These are phyloP conservation scores for Motacilla tschutschensis DNA, from an alignment of 2,113 vertebrate genomes.

Conservation along the genomic window DNA sequence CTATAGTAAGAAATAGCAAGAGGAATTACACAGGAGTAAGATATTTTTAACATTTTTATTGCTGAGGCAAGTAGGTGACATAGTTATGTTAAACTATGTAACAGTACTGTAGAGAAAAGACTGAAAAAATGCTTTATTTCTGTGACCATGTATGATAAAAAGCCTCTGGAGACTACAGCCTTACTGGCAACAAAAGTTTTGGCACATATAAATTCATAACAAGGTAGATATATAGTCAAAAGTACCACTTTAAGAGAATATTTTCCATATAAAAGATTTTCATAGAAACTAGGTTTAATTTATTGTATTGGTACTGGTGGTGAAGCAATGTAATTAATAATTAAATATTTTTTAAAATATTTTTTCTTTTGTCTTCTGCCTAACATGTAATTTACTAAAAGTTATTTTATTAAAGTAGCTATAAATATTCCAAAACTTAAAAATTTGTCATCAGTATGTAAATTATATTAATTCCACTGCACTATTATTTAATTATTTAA, in stretches of 20 bases:
- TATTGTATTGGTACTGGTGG: background rate
- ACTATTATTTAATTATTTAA: background rate
- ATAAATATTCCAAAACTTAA: background rate
- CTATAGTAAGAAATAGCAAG: background rate
- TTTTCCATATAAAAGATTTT: background rate
- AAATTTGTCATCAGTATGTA: background rate
- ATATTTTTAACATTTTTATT: background rate
- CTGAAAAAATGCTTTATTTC: background rate
- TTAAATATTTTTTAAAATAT: rapidly evolving
- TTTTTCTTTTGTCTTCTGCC: background rate
- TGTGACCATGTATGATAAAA: background rate
- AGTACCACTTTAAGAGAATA: background rate
- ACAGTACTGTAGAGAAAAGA: background rate
- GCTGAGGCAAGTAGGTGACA: background rate
- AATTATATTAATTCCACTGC: background rate
- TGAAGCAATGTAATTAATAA: background rate
- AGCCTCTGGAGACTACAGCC: background rate
- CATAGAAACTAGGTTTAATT: background rate
- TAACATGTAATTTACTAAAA: background rate
- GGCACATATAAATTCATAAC: background rate
- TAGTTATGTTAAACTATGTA: background rate
- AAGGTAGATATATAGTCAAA: background rate
- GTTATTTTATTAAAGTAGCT: background rate
- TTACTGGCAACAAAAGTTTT: background rate
- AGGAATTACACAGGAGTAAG: background rate